A percentile compares a stretch with the other conserved stretches of the same genome.
Conservation (phyloP, 2,113 vertebrate genomes). For the Syngnathus floridae region DNA sequence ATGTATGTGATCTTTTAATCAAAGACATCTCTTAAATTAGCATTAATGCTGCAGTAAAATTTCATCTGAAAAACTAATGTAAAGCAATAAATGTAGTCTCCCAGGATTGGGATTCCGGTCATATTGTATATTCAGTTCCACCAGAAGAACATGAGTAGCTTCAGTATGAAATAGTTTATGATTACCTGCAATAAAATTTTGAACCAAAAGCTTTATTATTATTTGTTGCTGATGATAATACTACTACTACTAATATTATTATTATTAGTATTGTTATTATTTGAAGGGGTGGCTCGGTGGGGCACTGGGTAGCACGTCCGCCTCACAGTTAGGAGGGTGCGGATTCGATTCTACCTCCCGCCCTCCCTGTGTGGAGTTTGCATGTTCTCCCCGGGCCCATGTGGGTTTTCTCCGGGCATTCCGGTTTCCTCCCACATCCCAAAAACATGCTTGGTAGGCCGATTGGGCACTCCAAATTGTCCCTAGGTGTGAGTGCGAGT, state of each 20-base stretch:
- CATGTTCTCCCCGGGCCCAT: too few relatives aligned
- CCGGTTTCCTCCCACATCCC: too few relatives aligned
- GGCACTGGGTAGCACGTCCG: too few relatives aligned
- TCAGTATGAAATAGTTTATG: background rate
- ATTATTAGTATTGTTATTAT: background rate
- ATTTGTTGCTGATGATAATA: too few relatives aligned
- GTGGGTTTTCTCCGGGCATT: too few relatives aligned
- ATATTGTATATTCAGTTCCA: background rate
- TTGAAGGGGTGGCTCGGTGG: too few relatives aligned
- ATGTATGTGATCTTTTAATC: background rate
- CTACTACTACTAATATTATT: background rate
- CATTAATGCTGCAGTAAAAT: background rate
- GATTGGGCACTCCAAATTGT: too few relatives aligned
- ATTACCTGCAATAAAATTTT: background rate
- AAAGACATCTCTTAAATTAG: background rate
- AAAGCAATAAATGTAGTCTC: background rate
- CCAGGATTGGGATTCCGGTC: background rate
- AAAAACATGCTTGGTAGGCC: too few relatives aligned
- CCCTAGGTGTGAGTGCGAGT: too few relatives aligned
- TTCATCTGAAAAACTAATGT: background rate
- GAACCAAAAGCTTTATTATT: background rate
- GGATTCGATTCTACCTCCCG: too few relatives aligned
- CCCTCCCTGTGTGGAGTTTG: too few relatives aligned
- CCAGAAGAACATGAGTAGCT: background rate
- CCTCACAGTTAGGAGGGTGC: too few relatives aligned